Evolutionary conservation across 2,888 invertebrate species (phyloP).

Genomic region (Ophion slaviceki): DNA sequence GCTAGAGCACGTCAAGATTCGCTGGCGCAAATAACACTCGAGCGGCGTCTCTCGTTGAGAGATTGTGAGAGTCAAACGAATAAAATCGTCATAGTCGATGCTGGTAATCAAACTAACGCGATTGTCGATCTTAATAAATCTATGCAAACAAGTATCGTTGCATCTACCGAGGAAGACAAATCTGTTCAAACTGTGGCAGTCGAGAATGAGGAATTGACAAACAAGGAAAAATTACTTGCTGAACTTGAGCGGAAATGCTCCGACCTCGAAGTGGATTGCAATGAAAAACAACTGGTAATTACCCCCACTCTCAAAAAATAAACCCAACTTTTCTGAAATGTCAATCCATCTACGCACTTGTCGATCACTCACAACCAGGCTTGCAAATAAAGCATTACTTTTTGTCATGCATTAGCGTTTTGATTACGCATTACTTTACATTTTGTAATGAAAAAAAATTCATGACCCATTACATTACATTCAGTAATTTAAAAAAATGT

Average conservation of each 20-base stretch:
- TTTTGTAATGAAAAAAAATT: too few species aligned
- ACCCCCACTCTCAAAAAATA: neutral
- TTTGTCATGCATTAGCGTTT: too few species aligned
- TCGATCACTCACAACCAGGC: too few species aligned
- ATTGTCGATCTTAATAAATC: slow-evolving; percentile 15
- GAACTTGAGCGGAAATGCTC: slow-evolving; percentile 36
- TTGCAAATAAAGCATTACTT: too few species aligned
- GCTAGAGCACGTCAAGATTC: slow-evolving; percentile 5
- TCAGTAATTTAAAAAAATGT: too few species aligned
- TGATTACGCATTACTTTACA: too few species aligned
- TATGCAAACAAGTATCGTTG: neutral
- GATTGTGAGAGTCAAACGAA: slow-evolving; percentile 65
- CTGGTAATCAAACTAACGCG: neutral
- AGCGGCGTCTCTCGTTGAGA: neutral
- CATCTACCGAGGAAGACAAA: slow-evolving; percentile 56
- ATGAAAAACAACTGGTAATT: slow-evolving; percentile 48
- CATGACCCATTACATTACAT: too few species aligned
- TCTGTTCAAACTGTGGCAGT: slow-evolving; percentile 65
- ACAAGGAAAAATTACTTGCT: slow-evolving; percentile 18
- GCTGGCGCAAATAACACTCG: neutral
- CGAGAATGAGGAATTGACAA: slow-evolving; percentile 55
- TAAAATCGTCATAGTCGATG: neutral
- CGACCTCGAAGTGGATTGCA: slow-evolving; percentile 35
- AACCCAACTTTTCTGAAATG: neutral
- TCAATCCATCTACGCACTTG: neutral